Evolutionary conservation across 2,113 vertebrate species (phyloP), one percentile per base, ranked within the genome.

Genomic region (Arenaria interpres): DNA sequence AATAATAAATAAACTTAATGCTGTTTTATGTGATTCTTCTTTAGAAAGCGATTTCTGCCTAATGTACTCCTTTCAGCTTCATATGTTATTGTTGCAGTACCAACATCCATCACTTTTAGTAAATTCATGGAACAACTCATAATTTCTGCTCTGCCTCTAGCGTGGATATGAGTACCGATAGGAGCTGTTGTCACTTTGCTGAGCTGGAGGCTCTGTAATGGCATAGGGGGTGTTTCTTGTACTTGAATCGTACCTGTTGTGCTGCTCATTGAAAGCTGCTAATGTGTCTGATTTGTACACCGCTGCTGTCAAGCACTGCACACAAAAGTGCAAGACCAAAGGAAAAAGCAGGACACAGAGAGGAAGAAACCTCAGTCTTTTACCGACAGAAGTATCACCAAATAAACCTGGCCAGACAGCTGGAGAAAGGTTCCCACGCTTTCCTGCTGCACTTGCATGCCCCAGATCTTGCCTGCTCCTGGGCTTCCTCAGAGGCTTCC

Each of bases 11-110:
- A 5, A 94, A 83, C 41, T 76, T 94, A 91, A 93, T 67, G 53
- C 37, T 92, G 45, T 60, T 97, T 97, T 89, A 53, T 81, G 90
- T 7, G 59, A 96, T 89, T 71, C 78, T 93, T 78, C 89, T 91
- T 96, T 77, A 94, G 96, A 96, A 93, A 94, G 54, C 56, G 88
- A 96, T 97, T 96, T 98, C 85, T 88, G 64, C 45, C 64, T 66
- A 78, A 94, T 12, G 50, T 30, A 35, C 39, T n/a, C 59, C 87
- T 94, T 86, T 93, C 89, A 75, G 76, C 66, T 53, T 46, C 32
- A 4, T 13, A 3, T 5, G 56, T 64, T 85, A 14, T 19, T 80
- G 85, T 35, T 78, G 32, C 13, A 32, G 43, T 21, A 39, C 25
- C 66, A 9, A 8, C 16, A 16, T 18, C 25, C 57, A 84, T 75